Evolutionary conservation across 2,888 invertebrate species (phyloP), one percentile per base, ranked within the genome.

Genomic region (Dasypogon diadema): DNA sequence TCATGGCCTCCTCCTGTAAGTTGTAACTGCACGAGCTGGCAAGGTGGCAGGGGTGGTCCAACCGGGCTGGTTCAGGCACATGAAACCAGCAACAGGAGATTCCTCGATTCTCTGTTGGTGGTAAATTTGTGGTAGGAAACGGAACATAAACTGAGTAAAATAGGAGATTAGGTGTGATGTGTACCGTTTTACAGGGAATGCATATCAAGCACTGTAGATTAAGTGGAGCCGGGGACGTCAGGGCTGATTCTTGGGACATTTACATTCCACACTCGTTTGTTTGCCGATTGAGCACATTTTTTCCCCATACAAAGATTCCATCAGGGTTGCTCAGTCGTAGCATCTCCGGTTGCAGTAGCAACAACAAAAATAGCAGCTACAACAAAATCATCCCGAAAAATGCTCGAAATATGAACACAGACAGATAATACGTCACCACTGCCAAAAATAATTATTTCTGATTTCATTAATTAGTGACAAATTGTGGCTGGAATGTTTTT

Each of bases 381-480:
- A 6, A 2, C 42, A 42, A 42, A 42, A 12, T 12, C 3, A 12
- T 2, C 42, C 42, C 42, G 0, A 42, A 8, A 42, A 42, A 42
- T 42, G 42, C 2, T 12, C n/a, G 6, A 3, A 42, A 12, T 42
- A 6, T n/a, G 42, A 12, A 12, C n/a, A n/a, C 12, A 42, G 42
- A 30, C 42, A 12, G 42, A 42, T 12, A 42, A 12, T 42, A 30
- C 34, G 34, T 42, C n/a, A 42, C n/a, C n/a, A 42, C 42, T 42
- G 42, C 10, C 12, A 12, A 42, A 42, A 58, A 55, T 70, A 77
- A 77, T 77, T 77, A 75, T 77, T 75, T 77, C 55, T 65, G 75
- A 77, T 77, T 77, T 72, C 48, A 75, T 75, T 77, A 77, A 77
- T 77, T 77, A 77, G 75, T 55, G 74, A 77, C 75, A 75, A 77